Conservation (phyloP, 2,888 invertebrate genomes). For the Drosophila prostipennis region DNA sequence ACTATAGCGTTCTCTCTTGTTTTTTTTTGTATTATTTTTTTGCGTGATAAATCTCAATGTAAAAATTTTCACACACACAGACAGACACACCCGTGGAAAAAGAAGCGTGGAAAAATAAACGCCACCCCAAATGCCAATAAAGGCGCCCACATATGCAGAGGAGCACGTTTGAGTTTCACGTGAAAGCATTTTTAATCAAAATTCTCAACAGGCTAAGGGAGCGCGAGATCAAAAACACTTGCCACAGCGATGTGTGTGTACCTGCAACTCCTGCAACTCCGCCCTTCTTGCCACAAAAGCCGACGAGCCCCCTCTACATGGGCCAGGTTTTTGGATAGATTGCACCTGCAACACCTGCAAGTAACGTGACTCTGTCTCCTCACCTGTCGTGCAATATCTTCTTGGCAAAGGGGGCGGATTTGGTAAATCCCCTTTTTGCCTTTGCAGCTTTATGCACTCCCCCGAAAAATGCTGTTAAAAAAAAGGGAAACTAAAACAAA, state of each 20-base stretch:
- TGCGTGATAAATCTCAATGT: slow-evolving; percentile 76
- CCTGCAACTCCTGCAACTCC: slow-evolving; percentile 5
- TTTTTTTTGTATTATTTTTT: slow-evolving; percentile 55
- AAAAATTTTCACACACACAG: slow-evolving; percentile 67
- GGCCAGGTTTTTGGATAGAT: slow-evolving; percentile 63
- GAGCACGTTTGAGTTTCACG: slow-evolving; percentile 79
- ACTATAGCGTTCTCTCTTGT: too few species aligned
- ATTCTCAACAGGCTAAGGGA: slow-evolving; percentile 83
- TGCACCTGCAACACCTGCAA: slow-evolving; percentile 81
- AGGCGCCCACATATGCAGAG: slow-evolving; percentile 65
- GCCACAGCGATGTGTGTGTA: slow-evolving; percentile 56
- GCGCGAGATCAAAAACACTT: slow-evolving; percentile 72
- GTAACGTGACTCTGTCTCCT: slow-evolving; percentile 78
- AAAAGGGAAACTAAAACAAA: slow-evolving; percentile 22
- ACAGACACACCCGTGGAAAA: neutral
- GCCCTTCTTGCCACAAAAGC: slow-evolving; percentile 62
- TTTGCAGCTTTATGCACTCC: slow-evolving; percentile 69
- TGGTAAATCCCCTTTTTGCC: slow-evolving; percentile 68
- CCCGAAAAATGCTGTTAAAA: slow-evolving; percentile 9
- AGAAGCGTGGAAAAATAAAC: slow-evolving; percentile 64
- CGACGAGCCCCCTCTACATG: slow-evolving; percentile 21
- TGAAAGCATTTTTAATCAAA: slow-evolving; percentile 84
- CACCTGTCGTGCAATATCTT: slow-evolving; percentile 47
- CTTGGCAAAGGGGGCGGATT: slow-evolving; percentile 53
- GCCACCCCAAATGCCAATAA: slow-evolving; percentile 70